Evolutionary conservation across 2,113 vertebrate genomes (phyloP), one percentile per base, ranked within the genome.

Genomic region (Bubo scandiacus): DNA sequence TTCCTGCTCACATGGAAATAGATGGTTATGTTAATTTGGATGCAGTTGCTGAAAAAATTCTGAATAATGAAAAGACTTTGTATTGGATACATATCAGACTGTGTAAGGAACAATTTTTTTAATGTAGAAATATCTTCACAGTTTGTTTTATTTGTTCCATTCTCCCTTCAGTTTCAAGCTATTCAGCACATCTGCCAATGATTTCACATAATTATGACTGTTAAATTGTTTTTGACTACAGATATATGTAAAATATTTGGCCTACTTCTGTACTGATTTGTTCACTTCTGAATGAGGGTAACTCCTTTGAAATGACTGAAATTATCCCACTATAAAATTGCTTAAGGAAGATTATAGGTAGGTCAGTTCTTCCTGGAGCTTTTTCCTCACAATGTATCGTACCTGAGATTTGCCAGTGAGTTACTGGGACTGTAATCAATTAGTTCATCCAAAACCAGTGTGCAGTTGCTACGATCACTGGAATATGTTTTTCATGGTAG

Each of bases 11-110:
- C 92, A 86, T 95, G 80, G 91, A 98, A 98, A 96, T 97, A 85
- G 74, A 96, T 97, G 91, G 83, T 95, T 98, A 94, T 96, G 88
- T 93, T 97, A 96, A 97, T 97, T 95, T 92, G 38, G 83, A 94
- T 86, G 78, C 85, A 73, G 52, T 91, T 96, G 51, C 86, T 97
- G 38, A 92, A 96, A 93, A 81, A 96, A 58, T 94, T 95, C 94
- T 94, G 87, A 96, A 97, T 96, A 97, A 97, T 96, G 71, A 95
- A 97, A 95, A 81, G 78, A 75, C n/a, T 94, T 96, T 96, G 61
- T 96, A 93, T 97, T 94, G 92, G 90, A 66, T 95, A 57, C 65
- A 88, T 68, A 94, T 95, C 65, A 91, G 74, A 88, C 82, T 92
- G 49, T 71, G 21, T 77, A 91, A 96, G 58, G 49, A 95, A 95